These are phyloP conservation scores for Leptobrachium ailaonicum DNA, from an alignment of 2,113 vertebrate species.

Conservation along the genomic window DNA sequence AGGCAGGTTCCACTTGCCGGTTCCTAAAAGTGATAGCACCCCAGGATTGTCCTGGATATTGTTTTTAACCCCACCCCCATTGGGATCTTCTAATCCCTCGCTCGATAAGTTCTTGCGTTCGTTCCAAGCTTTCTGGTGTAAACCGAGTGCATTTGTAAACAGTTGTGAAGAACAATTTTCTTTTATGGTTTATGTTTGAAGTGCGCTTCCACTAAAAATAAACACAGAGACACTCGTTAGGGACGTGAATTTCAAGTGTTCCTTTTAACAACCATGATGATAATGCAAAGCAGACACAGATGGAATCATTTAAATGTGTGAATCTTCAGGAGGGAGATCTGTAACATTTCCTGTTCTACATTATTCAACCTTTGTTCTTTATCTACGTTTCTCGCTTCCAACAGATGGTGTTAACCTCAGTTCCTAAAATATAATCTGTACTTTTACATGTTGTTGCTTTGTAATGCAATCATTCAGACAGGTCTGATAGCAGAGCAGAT, in stretches of 20 bases:
- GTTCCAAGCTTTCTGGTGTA: slow-evolving; percentile 37
- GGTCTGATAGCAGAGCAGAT: too few relatives aligned
- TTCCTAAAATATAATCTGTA: too few relatives aligned
- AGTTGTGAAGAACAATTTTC: slow-evolving; percentile 1
- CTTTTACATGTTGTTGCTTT: too few relatives aligned
- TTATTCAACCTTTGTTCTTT: too few relatives aligned
- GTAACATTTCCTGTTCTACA: too few relatives aligned
- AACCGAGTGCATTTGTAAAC: slow-evolving; percentile 59
- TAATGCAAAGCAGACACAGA: too few relatives aligned
- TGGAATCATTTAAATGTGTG: too few relatives aligned
- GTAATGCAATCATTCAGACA: too few relatives aligned
- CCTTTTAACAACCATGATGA: too few relatives aligned
- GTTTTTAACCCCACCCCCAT: not conserved
- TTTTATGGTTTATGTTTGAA: slow-evolving; percentile 96
- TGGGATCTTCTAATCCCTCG: not conserved
- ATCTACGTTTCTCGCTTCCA: too few relatives aligned
- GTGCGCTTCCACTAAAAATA: slow-evolving; percentile 87
- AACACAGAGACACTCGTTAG: not conserved
- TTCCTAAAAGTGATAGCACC: not conserved
- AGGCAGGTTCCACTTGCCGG: not conserved
- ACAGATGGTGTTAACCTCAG: too few relatives aligned
- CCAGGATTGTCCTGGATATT: not conserved
- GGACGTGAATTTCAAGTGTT: not conserved
- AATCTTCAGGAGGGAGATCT: too few relatives aligned
- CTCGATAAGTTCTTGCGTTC: not conserved